phyloP scores from a whole-genome alignment of 2,113 vertebrate genomes.

The Callorhinus ursinus region DNA sequence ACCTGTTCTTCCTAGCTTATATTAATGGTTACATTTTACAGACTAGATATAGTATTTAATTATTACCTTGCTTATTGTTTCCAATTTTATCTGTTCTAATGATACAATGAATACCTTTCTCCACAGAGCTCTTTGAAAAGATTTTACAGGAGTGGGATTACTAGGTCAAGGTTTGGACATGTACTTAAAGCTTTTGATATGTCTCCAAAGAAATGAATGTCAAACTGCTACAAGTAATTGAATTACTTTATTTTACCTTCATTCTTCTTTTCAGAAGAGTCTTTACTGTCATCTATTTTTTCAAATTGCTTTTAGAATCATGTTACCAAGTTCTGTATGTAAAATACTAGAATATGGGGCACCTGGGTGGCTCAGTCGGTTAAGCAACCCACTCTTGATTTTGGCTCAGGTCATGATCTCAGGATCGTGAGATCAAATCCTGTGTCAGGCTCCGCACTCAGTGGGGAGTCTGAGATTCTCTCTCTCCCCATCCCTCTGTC shows the following conservation, averaged over 20 bases:
- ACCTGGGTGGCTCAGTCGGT: not conserved
- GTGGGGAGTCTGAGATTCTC: not conserved
- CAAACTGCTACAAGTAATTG: not conserved
- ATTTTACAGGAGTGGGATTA: not conserved
- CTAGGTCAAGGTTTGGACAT: not conserved
- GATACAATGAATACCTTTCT: not conserved
- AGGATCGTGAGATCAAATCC: not conserved
- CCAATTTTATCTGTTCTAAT: not conserved
- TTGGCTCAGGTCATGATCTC: not conserved
- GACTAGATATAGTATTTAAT: not conserved
- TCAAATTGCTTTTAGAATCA: not conserved
- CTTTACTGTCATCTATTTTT: not conserved
- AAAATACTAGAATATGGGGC: not conserved
- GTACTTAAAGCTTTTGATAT: not conserved
- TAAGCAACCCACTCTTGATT: not conserved
- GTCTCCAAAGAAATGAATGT: not conserved
- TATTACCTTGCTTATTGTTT: not conserved
- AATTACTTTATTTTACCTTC: not conserved
- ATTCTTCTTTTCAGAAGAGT: not conserved
- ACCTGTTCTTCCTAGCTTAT: not conserved
- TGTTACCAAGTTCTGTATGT: not conserved
- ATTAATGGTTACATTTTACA: constrained; percentile 11
- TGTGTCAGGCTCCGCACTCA: not conserved
- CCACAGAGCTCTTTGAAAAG: not conserved
- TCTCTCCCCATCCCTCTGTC: not conserved